Conservation (phyloP, 92 coral and sea anemone species). For the Isaurus tuberculatus region DNA sequence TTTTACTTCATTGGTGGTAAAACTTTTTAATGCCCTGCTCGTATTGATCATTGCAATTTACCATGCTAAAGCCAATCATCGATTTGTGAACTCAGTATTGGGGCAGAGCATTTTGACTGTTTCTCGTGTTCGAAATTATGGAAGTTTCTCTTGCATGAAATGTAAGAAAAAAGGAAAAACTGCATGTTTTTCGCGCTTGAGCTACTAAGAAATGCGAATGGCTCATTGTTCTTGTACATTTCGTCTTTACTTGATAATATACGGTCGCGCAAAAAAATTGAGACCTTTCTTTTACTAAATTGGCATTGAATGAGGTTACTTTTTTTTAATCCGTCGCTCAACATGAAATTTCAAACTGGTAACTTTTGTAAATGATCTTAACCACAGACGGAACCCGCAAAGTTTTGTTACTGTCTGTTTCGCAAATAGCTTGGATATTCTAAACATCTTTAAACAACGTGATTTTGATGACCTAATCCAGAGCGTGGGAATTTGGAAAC, state of each 20-base stretch:
- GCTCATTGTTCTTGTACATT: constrained; percentile 3
- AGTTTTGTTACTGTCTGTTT: constrained; percentile 14
- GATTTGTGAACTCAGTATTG: not conserved
- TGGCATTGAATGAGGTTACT: constrained; percentile 8
- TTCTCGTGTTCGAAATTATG: not conserved
- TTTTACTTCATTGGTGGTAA: not conserved
- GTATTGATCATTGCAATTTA: not conserved
- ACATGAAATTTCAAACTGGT: constrained; percentile 6
- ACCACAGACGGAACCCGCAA: constrained; percentile 29
- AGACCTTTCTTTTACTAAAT: not conserved
- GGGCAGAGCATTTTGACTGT: not conserved
- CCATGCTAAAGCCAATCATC: not conserved
- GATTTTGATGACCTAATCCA: constrained; percentile 22
- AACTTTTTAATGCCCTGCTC: not conserved
- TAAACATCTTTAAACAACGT: constrained; percentile 10
- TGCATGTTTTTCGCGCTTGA: not conserved
- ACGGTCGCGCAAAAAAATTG: not conserved
- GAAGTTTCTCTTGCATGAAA: too few relatives aligned
- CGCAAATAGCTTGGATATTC: constrained; percentile 15
- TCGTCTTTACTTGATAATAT: constrained; percentile 10
- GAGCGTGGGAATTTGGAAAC: not conserved
- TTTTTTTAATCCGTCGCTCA: not conserved
- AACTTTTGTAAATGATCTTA: constrained; percentile 11
- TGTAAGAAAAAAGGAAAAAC: not conserved
- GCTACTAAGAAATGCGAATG: not conserved